These are phyloP conservation scores for Trachurus trachurus DNA, from an alignment of 2,797 vertebrate species.

Conservation along the genomic window DNA sequence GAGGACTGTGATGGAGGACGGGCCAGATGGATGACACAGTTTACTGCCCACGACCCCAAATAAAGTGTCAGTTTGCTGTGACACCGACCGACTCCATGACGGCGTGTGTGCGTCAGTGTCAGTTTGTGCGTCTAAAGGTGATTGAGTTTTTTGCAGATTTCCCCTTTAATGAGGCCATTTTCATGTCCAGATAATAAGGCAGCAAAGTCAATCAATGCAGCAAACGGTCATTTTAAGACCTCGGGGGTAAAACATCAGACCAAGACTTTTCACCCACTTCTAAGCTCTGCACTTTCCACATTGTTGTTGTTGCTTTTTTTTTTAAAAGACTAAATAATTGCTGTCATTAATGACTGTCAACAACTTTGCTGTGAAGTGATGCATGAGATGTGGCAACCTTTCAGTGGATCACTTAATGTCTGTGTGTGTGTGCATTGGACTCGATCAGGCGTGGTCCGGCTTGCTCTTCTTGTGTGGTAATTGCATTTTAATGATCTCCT, in stretches of 20 bases:
- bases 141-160: constrained; percentile 39
- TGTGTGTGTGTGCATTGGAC: constrained; percentile 19
- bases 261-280: not conserved
- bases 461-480: constrained; percentile 79
- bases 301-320: constrained; percentile 20
- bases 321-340: constrained; percentile 47
- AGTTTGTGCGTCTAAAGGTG: not conserved
- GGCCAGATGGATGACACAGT: constrained; percentile 89
- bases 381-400: constrained; percentile 50
- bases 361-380: constrained; percentile 55
- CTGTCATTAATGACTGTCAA: constrained; percentile 56
- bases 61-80: constrained; percentile 42
- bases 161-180: constrained; percentile 48
- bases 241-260: constrained; percentile 3
- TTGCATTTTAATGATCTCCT: constrained; percentile 88
- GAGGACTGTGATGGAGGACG: constrained; percentile 68
- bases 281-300: not conserved
- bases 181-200: constrained; percentile 45
- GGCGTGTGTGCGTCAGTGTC: not conserved
- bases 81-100: constrained; percentile 1
- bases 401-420: constrained; percentile 32
- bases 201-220: constrained; percentile 31
- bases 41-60: constrained; percentile 46
- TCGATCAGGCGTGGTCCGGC: constrained; percentile 63
- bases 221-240: constrained; percentile 33